phyloP scores from a whole-genome alignment of 92 coral and sea anemone genomes.

The Muricea muricata region DNA sequence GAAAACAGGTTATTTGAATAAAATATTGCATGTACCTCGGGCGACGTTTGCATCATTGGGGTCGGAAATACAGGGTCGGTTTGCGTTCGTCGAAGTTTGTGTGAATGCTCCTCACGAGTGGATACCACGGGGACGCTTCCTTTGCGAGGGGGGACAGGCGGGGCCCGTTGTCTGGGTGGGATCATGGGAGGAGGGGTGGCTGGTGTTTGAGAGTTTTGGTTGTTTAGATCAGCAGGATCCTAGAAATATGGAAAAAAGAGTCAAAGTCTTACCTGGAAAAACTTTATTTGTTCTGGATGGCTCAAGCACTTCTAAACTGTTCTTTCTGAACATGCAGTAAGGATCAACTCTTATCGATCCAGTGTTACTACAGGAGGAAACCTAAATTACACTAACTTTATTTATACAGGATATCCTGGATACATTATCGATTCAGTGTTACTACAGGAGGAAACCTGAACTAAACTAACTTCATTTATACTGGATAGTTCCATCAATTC shows the following conservation, averaged over 20 bases:
- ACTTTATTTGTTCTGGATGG: not conserved
- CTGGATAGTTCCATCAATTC: no score
- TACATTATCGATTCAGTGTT: no score
- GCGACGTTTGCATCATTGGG: no score
- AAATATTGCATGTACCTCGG: no score
- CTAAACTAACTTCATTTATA: no score
- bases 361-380: no score
- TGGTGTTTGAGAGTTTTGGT: not conserved
- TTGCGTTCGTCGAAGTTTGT: constrained; percentile 12
- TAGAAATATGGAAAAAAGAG: not conserved
- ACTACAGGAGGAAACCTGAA: no score
- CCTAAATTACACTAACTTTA: no score
- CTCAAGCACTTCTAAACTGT: not conserved
- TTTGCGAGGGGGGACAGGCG: constrained; percentile 37
- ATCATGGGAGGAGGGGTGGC: constrained; percentile 5
- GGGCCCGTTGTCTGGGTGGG: constrained; percentile 31
- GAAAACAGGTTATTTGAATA: no score
- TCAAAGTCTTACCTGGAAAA: no score
- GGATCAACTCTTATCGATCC: no score
- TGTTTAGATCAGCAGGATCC: not conserved
- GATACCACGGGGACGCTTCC: not conserved
- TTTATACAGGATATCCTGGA: no score
- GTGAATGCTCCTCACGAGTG: not conserved
- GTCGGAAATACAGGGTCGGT: constrained; percentile 24
- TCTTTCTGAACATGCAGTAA: not conserved